Evolutionary conservation across 2,888 invertebrate genomes (phyloP).

Genomic region (Malacosoma neustria): DNA sequence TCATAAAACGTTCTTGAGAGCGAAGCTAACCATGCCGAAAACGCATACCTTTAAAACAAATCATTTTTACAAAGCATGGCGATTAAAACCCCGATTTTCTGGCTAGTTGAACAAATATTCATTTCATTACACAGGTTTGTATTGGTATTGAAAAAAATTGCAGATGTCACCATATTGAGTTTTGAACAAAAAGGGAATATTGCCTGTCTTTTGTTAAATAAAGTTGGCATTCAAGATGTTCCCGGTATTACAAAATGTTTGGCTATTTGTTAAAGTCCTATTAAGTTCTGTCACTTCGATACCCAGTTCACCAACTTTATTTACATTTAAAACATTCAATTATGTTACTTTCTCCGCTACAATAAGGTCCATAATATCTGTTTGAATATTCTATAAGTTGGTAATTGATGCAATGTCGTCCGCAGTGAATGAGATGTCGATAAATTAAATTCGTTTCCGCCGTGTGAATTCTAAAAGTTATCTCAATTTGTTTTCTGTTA

Average conservation of each 20-base stretch:
- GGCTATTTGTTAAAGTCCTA: conserved; percentile 72
- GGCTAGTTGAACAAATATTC: conserved; percentile 70
- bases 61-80: no score
- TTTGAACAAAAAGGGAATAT: conserved; percentile 44
- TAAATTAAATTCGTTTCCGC: conserved; percentile 74
- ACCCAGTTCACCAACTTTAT: conserved; percentile 31
- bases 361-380: conserved; percentile 16
- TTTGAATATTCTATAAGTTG: conserved; percentile 23
- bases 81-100: conserved; percentile 70
- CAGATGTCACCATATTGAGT: conserved; percentile 57
- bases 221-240: conserved; percentile 64
- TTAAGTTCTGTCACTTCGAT: conserved; percentile 66
- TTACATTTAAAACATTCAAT: conserved; percentile 7
- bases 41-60: no score
- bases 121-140: conserved; percentile 54
- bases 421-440: conserved; percentile 60
- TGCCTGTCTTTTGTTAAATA: conserved; percentile 56
- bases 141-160: conserved; percentile 53
- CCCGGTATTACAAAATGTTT: conserved; percentile 70
- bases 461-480: conserved; percentile 57
- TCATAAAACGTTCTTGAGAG: no score
- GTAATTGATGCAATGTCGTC: conserved; percentile 62
- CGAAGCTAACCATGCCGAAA: no score
- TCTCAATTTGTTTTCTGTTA: conserved; percentile 66
- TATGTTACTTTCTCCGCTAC: conserved; percentile 14